Evolutionary conservation across 2,888 invertebrate species (phyloP).

Genomic region (Gryllus longicercus): DNA sequence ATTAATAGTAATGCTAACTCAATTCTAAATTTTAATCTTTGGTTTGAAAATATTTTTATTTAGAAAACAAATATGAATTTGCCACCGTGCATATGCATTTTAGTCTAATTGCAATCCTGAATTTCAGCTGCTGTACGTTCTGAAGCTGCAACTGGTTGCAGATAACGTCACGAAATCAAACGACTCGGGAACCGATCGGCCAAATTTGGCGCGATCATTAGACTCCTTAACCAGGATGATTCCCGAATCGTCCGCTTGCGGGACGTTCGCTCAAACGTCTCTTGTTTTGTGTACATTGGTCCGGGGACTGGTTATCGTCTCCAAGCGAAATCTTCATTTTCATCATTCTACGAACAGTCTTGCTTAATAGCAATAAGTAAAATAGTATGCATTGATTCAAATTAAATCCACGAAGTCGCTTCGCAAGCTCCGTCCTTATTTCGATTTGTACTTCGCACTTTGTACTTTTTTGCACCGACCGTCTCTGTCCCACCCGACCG

Average conservation of each 20-base stretch:
- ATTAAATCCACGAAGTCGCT: not conserved
- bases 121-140: not conserved
- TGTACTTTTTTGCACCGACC: not conserved
- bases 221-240: not conserved
- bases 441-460: not conserved
- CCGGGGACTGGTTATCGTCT: not conserved
- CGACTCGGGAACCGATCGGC: not conserved
- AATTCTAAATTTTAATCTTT: not conserved
- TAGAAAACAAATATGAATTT: not conserved
- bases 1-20: not conserved
- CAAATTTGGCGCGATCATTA: not conserved
- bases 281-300: not conserved
- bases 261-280: not conserved
- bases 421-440: not conserved
- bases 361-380: not conserved
- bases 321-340: not conserved
- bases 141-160: not conserved
- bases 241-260: not conserved
- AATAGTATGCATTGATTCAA: not conserved
- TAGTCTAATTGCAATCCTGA: not conserved
- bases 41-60: not conserved
- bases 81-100: not conserved
- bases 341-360: not conserved
- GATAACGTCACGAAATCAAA: not conserved
- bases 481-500: not conserved